Evolutionary conservation across 2,888 invertebrate genomes (phyloP), one percentile per base, ranked within the genome.

Genomic region (Lepidocyrtoides sp.): DNA sequence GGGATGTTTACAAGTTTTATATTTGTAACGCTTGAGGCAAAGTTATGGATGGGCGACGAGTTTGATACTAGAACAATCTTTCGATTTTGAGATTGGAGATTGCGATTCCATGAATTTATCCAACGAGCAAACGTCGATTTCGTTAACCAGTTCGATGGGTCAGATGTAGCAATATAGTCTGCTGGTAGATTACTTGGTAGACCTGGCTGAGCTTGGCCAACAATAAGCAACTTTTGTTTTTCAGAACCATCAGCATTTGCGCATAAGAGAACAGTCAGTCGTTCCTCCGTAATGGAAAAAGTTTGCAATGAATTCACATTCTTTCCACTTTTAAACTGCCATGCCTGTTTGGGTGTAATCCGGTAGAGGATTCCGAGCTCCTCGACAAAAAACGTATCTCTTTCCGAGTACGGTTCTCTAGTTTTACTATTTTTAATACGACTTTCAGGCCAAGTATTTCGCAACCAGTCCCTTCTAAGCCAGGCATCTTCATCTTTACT

Each of bases 341-440:
- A 88, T 0, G 79, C 88, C 63, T 63, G 32, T 51, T 81, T 88
- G 3, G 88, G 88, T 0, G 88, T 79, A n/a, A 88, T 36, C 3
- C 88, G 41, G 20, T 66, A 88, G 0, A 88, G 20, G 29, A 88
- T 81, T 20, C 88, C 81, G 0, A 88, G 36, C 10, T 88, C 88
- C 17, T 88, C 77, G 5, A 66, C 63, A 66, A 88, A 88, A 88
- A 81, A 88, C 51, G 69, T 51, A 44, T 88, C 88, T 29, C 60
- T 79, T 51, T 88, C 66, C 12, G 57, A 17, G 29, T 81, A 88
- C 2, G 23, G 12, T 10, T 79, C 81, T 29, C 44, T 12, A 8
- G 88, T 66, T 63, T 79, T 81, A 2, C 1, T 1, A 36, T 79
- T 48, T n/a, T 88, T 88, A 12, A 81, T 14, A 5, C 88, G 79